Evolutionary conservation across 2,797 vertebrate genomes (phyloP), one percentile per base, ranked within the genome.

Genomic region (Lateolabrax maculatus): DNA sequence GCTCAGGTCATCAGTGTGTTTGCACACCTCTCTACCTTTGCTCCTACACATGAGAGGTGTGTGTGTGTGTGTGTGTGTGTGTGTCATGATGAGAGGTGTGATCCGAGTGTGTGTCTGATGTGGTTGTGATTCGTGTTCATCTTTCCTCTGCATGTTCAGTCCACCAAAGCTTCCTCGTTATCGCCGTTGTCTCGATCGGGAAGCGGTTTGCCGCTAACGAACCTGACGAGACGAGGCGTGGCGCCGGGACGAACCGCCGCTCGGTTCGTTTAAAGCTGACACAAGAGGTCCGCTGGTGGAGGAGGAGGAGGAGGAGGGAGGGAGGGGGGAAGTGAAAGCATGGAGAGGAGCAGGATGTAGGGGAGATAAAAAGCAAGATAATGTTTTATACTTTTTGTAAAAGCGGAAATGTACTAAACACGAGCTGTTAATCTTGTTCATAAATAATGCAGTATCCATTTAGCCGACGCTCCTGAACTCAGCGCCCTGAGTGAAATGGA

Each of bases 381-480:
- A 75, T 27, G 67, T 25, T 80, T 75, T 43, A 43, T 34, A 64
- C n/a, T 29, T 80, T 57, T 31, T 51, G 43, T 71, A 71, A 61
- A 77, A 77, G 77, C 29, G 46, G 84, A 76, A 86, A 78, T 21
- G 65, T 13, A 4, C 18, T 12, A 13, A 74, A 77, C 62, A 31
- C 3, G 56, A 75, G 46, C 63, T 49, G 64, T 44, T 85, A 77
- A 87, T 85, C 75, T 44, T n/a, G 10, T 23, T 84, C 68, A 82
- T 84, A 60, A 78, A 89, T 84, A 74, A 87, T 84, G 74, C 71
- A 84, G 52, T 1, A 1, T 71, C 63, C 79, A 76, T 77, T 86
- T 82, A 77, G 67, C 67, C 18, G 0, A 27, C 44, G 18, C 70
- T 80, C 65, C 68, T 78, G 73, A 88, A 73, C 74, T 19, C 39